Evolutionary conservation across 2,888 invertebrate species (phyloP).

Genomic region (Cataglyphis livida): DNA sequence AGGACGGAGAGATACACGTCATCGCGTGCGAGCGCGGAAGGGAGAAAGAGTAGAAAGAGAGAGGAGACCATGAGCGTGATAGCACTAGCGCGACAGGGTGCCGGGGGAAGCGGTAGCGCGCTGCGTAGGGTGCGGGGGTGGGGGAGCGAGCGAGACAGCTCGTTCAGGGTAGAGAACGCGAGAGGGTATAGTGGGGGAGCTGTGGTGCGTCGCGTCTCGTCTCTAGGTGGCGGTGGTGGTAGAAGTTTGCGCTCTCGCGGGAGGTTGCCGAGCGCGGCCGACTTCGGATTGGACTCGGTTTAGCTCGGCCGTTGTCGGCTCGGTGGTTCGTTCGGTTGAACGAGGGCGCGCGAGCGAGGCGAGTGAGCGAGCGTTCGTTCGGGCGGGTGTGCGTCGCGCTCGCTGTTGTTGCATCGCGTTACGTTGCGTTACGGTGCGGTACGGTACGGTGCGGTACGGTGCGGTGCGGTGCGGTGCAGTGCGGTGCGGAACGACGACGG

Average conservation of each 20-base stretch:
- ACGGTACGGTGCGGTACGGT: background rate
- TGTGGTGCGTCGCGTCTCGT: conserved; percentile 19
- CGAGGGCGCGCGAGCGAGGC: conserved; percentile 80
- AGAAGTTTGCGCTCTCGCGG: conserved; percentile 66
- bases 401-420: conserved; percentile 1
- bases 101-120: conserved; percentile 55
- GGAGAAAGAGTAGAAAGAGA: conserved; percentile 40
- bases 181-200: conserved; percentile 60
- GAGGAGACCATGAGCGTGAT: conserved; percentile 55
- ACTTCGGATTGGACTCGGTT: conserved; percentile 50
- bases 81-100: conserved; percentile 60
- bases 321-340: conserved; percentile 80
- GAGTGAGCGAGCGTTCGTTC: conserved; percentile 31
- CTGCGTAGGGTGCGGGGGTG: conserved; percentile 61
- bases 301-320: conserved; percentile 27
- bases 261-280: conserved; percentile 67
- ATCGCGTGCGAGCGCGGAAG: background rate
- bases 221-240: conserved; percentile 74
- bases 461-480: background rate
- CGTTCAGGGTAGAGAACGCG: conserved; percentile 42
- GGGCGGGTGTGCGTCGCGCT: conserved; percentile 19
- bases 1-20: conserved; percentile 38
- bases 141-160: conserved; percentile 55
- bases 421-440: background rate
- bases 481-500: conserved; percentile 69